Evolutionary conservation across 2,888 invertebrate genomes (phyloP).

Genomic region (Protophormia terraenovae): DNA sequence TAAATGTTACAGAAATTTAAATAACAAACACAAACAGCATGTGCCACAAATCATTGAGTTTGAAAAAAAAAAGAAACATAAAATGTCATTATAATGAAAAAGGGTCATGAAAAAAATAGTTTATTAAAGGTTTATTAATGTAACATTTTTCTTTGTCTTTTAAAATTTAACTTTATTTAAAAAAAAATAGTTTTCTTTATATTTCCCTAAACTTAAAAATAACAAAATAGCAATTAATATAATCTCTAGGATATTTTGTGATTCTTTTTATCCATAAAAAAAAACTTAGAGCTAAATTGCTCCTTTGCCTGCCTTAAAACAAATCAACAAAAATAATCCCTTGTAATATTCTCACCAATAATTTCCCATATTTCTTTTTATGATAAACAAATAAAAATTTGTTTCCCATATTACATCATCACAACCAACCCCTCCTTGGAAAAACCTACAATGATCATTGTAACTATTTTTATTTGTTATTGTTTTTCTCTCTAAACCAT

Average conservation of each 20-base stretch:
- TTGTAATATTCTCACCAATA: background rate
- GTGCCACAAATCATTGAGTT: slow-evolving; percentile 37
- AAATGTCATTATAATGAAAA: slow-evolving; percentile 30
- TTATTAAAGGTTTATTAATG: slow-evolving; percentile 48
- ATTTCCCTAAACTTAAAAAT: background rate
- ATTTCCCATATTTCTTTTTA: background rate
- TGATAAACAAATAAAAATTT: background rate
- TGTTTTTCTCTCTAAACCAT: slow-evolving; percentile 11
- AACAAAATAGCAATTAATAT: slow-evolving; percentile 28
- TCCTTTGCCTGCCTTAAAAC: slow-evolving; percentile 27
- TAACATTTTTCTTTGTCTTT: background rate
- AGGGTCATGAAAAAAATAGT: slow-evolving; percentile 13
- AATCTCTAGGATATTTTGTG: background rate
- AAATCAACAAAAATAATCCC: slow-evolving; percentile 18
- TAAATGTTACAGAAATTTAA: slow-evolving; percentile 46
- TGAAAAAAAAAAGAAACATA: background rate
- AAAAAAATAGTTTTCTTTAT: background rate
- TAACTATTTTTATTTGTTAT: background rate
- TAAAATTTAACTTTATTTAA: background rate
- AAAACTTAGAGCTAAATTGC: slow-evolving; percentile 5
- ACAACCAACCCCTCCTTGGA: background rate
- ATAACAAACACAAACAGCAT: slow-evolving; percentile 34
- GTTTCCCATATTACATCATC: background rate
- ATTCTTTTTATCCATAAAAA: background rate
- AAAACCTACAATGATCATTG: background rate